phyloP scores from a whole-genome alignment of 2,113 vertebrate species.

The Oryzias woworae region DNA sequence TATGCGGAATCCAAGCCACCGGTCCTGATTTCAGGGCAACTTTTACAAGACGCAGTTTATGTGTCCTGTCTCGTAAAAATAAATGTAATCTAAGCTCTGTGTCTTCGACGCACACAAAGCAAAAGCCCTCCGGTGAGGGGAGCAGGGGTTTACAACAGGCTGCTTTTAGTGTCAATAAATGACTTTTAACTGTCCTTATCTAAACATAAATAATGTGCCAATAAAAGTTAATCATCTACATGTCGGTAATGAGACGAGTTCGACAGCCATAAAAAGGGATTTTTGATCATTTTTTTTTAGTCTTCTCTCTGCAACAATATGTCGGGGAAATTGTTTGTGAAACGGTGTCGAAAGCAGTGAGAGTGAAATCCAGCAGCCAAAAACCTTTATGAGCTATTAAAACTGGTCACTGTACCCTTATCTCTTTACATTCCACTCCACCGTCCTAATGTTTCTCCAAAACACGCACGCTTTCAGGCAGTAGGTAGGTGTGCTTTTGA shows the following conservation, averaged over 20 bases:
- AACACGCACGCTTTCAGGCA: slow-evolving; percentile 5
- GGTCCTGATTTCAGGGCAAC: slow-evolving; percentile 14
- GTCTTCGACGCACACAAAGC: background rate
- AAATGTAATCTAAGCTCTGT: slow-evolving; percentile 15
- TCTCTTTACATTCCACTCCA: slow-evolving; percentile 28
- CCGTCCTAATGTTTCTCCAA: slow-evolving; percentile 37
- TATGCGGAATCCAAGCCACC: slow-evolving; percentile 18
- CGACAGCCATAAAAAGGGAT: slow-evolving; percentile 54
- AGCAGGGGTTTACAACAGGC: slow-evolving; percentile 35
- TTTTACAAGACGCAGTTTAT: background rate
- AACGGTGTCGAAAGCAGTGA: slow-evolving; percentile 7
- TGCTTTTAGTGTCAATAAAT: slow-evolving; percentile 41
- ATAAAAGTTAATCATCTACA: slow-evolving; percentile 78
- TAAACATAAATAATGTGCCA: slow-evolving; percentile 80
- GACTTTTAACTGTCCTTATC: slow-evolving; percentile 74
- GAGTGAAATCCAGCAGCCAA: background rate
- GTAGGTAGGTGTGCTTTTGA: slow-evolving; percentile 48
- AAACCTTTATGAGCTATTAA: slow-evolving; percentile 9
- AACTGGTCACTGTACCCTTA: background rate
- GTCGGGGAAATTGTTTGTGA: background rate
- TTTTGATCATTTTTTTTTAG: slow-evolving; percentile 30
- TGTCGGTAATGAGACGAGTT: slow-evolving; percentile 55
- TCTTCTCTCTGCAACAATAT: background rate
- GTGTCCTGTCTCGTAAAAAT: slow-evolving; percentile 28
- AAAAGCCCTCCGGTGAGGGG: background rate